Evolutionary conservation across 2,888 invertebrate genomes (phyloP).

Genomic region (Catotricha subobsoleta): DNA sequence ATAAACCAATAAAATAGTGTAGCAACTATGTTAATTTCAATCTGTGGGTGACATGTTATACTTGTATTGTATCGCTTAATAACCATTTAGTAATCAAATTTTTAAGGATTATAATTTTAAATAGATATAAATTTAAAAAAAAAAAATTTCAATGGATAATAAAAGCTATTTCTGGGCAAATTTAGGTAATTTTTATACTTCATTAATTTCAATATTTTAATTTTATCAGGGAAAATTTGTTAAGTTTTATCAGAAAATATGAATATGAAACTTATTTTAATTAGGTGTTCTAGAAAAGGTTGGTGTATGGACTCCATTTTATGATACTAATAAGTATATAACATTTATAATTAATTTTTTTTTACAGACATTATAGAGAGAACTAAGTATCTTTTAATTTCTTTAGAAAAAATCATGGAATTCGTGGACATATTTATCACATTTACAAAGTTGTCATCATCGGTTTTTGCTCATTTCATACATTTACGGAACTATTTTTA

Average conservation of each 20-base stretch:
- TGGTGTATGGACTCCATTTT: conserved; percentile 4
- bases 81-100: too few species aligned
- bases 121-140: not conserved
- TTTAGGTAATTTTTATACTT: not conserved
- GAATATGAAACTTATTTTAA: not conserved
- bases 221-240: not conserved
- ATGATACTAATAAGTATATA: not conserved
- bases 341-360: not conserved
- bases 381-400: not conserved
- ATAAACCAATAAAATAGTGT: too few species aligned
- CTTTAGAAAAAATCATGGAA: not conserved
- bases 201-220: not conserved
- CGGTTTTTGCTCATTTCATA: not conserved
- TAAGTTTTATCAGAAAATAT: not conserved
- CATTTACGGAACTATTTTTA: not conserved
- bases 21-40: too few species aligned
- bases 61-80: too few species aligned
- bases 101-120: too few species aligned
- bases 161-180: conserved; percentile 2
- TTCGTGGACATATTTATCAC: not conserved
- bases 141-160: not conserved
- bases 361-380: not conserved
- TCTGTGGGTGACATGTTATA: too few species aligned
- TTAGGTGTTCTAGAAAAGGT: conserved; percentile 3
- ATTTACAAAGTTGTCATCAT: not conserved